Conservation (phyloP, 2,113 vertebrate genomes). For the Capra hircus region DNA sequence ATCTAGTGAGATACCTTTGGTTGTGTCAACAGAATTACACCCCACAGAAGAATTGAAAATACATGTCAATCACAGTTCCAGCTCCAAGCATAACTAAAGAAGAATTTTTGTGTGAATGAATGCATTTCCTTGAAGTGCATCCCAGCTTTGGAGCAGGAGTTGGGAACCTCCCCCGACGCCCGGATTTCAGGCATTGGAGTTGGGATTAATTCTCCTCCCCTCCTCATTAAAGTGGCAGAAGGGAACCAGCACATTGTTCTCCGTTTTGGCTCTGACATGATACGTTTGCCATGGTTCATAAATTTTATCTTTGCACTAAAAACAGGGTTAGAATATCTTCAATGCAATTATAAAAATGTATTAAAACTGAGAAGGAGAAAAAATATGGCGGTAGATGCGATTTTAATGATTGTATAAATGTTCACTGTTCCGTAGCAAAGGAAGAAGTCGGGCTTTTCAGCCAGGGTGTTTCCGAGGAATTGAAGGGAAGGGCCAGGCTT, state of each 20-base stretch:
- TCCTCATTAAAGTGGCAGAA: slow-evolving; percentile 19
- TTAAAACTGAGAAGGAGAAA: slow-evolving; percentile 84
- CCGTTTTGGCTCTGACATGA: slow-evolving; percentile 80
- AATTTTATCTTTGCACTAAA: slow-evolving; percentile 88
- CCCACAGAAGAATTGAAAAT: not conserved
- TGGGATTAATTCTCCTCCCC: not conserved
- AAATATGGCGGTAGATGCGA: slow-evolving; percentile 82
- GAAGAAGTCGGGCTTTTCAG: slow-evolving; percentile 35
- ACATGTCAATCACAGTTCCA: not conserved
- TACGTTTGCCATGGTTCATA: slow-evolving; percentile 82
- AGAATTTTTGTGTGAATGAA: not conserved
- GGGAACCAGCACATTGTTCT: slow-evolving; percentile 75
- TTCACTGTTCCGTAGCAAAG: slow-evolving; percentile 78
- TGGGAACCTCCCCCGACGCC: not conserved
- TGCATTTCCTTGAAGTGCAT: not conserved
- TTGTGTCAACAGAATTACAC: not conserved
- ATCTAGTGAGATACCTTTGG: not conserved
- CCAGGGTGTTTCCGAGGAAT: slow-evolving; percentile 26
- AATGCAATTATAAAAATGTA: slow-evolving; percentile 87
- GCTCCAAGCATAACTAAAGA: not conserved
- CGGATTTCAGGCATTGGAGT: not conserved
- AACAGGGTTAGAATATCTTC: slow-evolving; percentile 87
- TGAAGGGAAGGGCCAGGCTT: not conserved
- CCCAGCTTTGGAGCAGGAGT: not conserved
- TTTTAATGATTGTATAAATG: slow-evolving; percentile 86